phyloP scores from a whole-genome alignment of 2,888 invertebrate species.

The Tinea trinotella region DNA sequence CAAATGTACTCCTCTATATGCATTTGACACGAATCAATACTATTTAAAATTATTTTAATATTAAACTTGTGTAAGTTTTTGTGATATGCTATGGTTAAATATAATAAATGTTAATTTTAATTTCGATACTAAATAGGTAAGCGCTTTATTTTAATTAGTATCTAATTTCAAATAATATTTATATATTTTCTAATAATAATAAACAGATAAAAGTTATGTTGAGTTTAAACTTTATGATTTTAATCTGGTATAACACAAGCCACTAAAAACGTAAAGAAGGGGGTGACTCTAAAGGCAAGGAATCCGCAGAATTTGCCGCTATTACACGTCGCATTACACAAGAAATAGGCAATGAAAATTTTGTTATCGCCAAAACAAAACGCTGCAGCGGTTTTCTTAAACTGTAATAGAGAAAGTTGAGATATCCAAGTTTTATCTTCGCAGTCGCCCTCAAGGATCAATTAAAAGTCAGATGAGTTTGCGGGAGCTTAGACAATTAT shows the following conservation, averaged over 20 bases:
- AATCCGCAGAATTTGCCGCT: slow-evolving; percentile 17
- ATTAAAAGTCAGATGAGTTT: slow-evolving; percentile 66
- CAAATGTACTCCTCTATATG: too few species aligned
- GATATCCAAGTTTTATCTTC: slow-evolving; percentile 64
- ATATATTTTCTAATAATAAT: too few species aligned
- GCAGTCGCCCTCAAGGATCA: slow-evolving; percentile 69
- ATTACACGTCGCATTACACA: slow-evolving; percentile 38
- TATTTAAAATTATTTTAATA: too few species aligned
- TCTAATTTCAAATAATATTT: too few species aligned
- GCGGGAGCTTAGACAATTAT: slow-evolving; percentile 53
- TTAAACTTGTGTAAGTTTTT: too few species aligned
- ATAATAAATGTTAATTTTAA: too few species aligned
- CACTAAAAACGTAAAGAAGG: slow-evolving; percentile 8
- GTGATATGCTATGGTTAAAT: too few species aligned
- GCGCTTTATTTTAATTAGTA: too few species aligned
- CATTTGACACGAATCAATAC: too few species aligned
- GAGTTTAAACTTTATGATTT: neutral
- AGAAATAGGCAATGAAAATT: slow-evolving; percentile 44
- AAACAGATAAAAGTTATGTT: too few species aligned
- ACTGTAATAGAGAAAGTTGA: slow-evolving; percentile 70
- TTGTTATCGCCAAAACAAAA: slow-evolving; percentile 61
- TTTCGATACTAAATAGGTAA: too few species aligned
- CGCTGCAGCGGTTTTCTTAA: slow-evolving; percentile 59
- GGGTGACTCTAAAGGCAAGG: neutral
- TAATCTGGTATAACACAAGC: neutral